Evolutionary conservation across 2,888 invertebrate species (phyloP).

Genomic region (Serripes groenlandicus): DNA sequence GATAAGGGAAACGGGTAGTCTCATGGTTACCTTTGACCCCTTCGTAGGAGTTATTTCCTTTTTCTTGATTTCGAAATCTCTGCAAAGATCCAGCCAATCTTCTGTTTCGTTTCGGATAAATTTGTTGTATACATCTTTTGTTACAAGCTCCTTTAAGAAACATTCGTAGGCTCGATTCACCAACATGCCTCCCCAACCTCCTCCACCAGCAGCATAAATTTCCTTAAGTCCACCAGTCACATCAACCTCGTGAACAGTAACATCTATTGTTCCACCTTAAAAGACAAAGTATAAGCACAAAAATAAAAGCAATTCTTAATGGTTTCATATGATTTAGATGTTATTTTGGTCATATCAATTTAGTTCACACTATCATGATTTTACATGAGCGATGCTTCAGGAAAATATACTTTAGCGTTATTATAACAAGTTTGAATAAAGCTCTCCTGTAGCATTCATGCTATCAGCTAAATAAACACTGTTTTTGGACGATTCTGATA

Average conservation of each 20-base stretch:
- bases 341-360: no score
- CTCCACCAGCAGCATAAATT: background rate
- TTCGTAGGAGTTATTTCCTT: slow-evolving; percentile 19
- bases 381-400: no score
- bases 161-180: background rate
- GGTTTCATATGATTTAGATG: no score
- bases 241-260: background rate
- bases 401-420: no score
- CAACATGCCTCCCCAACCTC: background rate
- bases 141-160: background rate
- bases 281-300: no score
- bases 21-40: slow-evolving; percentile 8
- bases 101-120: slow-evolving; percentile 27
- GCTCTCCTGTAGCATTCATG: no score
- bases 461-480: no score
- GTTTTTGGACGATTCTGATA: no score
- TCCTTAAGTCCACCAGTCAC: background rate
- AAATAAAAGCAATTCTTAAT: no score
- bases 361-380: no score
- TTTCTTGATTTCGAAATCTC: slow-evolving; percentile 54
- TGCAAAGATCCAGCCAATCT: slow-evolving; percentile 52
- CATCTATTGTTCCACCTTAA: background rate
- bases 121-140: background rate
- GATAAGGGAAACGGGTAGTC: slow-evolving; percentile 17
- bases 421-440: no score